A percentile compares a stretch with the other conserved stretches of the same genome.
Conservation (phyloP, 2,888 invertebrate genomes). For the Branchipolynoe longqiensis region DNA sequence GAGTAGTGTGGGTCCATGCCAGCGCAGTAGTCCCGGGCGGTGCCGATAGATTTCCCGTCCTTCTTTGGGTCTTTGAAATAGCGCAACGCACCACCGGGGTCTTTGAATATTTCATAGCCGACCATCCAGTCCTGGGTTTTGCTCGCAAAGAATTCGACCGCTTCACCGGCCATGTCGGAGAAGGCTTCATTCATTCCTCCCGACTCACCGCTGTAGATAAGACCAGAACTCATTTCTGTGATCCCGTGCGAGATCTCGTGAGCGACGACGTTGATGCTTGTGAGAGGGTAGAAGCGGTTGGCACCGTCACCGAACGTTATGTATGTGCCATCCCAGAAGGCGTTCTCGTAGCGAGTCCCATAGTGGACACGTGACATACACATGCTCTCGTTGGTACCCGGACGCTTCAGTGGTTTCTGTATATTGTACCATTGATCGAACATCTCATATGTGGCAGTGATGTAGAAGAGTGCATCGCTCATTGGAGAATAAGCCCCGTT, state of each 20-base stretch:
- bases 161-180: conserved; percentile 71
- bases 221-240: conserved; percentile 68
- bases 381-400: neutral
- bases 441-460: conserved; percentile 49
- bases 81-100: conserved; percentile 62
- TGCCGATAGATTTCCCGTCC: conserved; percentile 69
- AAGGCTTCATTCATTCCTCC: conserved; percentile 74
- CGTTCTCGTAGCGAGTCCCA: conserved; percentile 32
- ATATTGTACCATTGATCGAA: conserved; percentile 51
- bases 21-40: conserved; percentile 62
- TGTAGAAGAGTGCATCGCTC: conserved; percentile 47
- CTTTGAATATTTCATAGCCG: conserved; percentile 63
- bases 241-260: conserved; percentile 73
- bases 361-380: conserved; percentile 23
- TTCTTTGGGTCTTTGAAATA: conserved; percentile 69
- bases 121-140: conserved; percentile 64
- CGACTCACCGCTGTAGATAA: conserved; percentile 69
- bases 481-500: conserved; percentile 69
- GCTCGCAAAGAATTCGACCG: conserved; percentile 63
- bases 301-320: conserved; percentile 71
- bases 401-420: conserved; percentile 30
- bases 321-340: conserved; percentile 65
- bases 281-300: conserved; percentile 68
- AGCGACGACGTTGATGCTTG: conserved; percentile 68
- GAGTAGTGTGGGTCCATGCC: conserved; percentile 69